These are phyloP conservation scores for Charina bottae DNA, from an alignment of 2,113 vertebrate species.

Conservation along the genomic window DNA sequence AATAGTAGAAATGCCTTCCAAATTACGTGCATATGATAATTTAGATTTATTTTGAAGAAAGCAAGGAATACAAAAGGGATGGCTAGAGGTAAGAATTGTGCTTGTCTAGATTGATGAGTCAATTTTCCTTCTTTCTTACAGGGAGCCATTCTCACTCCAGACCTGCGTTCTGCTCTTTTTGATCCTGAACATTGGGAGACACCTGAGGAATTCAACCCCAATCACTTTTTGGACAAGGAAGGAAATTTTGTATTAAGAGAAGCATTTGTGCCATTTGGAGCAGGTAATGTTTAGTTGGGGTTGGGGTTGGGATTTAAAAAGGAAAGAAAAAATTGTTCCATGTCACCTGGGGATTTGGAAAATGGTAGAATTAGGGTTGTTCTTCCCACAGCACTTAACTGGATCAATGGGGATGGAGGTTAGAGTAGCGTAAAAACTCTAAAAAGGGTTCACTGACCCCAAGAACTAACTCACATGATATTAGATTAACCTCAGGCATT, in stretches of 20 bases:
- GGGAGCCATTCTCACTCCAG: constrained; percentile 31
- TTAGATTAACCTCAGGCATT: too few species aligned
- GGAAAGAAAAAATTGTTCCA: background rate
- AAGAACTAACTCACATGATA: too few species aligned
- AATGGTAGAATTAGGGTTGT: too few species aligned
- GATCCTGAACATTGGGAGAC: constrained; percentile 42
- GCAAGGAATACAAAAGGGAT: too few species aligned
- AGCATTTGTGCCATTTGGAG: constrained; percentile 60
- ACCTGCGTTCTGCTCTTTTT: constrained; percentile 41
- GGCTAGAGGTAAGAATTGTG: background rate
- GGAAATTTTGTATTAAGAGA: constrained; percentile 44
- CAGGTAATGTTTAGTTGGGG: background rate
- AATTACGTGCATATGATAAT: too few species aligned
- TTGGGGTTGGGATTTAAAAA: background rate
- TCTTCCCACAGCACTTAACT: too few species aligned
- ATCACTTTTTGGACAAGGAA: constrained; percentile 47
- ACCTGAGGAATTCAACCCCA: constrained; percentile 28
- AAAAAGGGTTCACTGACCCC: too few species aligned
- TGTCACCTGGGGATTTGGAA: too few species aligned
- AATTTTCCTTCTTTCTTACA: background rate
- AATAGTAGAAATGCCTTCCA: too few species aligned
- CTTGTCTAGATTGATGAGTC: background rate
- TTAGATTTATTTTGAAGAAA: too few species aligned
- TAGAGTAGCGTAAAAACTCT: too few species aligned
- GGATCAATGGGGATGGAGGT: too few species aligned